These are phyloP conservation scores for Melanotaenia maccullochi DNA, from an alignment of 2,797 vertebrate species.

Conservation along the genomic window DNA sequence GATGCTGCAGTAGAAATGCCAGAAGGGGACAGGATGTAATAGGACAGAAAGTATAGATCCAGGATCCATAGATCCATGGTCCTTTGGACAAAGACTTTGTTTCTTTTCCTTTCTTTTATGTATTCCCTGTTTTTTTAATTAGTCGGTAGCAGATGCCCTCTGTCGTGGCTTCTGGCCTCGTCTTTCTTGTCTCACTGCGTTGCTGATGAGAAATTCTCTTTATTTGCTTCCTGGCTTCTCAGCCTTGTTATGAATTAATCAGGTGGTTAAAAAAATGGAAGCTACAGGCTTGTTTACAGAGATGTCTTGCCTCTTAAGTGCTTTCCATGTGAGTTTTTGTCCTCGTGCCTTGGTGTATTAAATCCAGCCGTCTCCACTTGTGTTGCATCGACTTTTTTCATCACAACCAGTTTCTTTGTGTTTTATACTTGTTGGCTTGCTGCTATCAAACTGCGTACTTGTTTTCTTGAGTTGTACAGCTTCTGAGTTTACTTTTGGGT, in stretches of 20 bases:
- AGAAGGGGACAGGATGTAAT: background rate
- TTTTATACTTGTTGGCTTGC: too few species aligned
- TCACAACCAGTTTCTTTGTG: too few species aligned
- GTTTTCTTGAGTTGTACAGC: too few species aligned
- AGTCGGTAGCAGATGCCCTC: background rate
- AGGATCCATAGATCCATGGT: too few species aligned
- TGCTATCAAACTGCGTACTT: too few species aligned
- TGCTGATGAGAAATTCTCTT: constrained; percentile 28
- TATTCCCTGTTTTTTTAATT: too few species aligned
- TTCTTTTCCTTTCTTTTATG: too few species aligned
- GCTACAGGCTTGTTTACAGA: constrained; percentile 52
- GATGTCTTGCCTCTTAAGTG: constrained; percentile 24
- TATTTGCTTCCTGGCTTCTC: constrained; percentile 43
- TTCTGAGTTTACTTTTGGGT: too few species aligned
- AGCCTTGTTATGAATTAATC: constrained; percentile 54
- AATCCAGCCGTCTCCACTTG: too few species aligned
- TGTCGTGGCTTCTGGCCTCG: background rate
- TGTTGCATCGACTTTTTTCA: too few species aligned
- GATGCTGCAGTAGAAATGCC: background rate
- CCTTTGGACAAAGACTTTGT: too few species aligned
- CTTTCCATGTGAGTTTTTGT: background rate
- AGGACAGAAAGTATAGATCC: constrained; percentile 2
- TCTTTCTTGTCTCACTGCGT: constrained; percentile 19
- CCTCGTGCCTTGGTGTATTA: background rate
- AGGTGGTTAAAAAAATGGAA: constrained; percentile 31